Conservation (phyloP, 2,797 vertebrate genomes). For the Poliocrania exsul region DNA sequence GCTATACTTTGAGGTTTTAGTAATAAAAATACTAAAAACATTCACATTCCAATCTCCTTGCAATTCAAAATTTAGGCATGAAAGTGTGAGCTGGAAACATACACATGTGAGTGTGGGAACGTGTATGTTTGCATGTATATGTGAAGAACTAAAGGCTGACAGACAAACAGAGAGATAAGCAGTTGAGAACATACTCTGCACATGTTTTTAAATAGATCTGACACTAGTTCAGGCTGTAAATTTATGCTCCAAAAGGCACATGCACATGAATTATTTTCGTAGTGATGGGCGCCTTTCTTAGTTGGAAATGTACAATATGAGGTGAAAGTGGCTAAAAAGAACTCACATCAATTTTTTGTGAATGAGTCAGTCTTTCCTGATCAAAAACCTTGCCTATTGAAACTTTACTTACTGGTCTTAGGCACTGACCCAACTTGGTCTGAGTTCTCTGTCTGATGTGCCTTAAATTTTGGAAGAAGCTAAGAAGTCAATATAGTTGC, state of each 20-base stretch:
- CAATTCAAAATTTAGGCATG: not conserved
- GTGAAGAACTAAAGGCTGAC: not conserved
- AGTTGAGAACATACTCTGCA: not conserved
- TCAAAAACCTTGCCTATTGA: not conserved
- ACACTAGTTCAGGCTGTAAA: not conserved
- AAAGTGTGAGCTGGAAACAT: not conserved
- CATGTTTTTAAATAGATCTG: not conserved
- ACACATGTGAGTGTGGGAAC: not conserved
- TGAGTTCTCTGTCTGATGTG: not conserved
- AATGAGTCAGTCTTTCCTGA: not conserved
- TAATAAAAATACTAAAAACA: not conserved
- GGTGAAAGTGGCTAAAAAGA: not conserved
- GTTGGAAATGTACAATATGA: not conserved
- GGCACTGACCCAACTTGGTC: not conserved
- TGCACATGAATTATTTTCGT: not conserved
- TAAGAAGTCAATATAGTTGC: not conserved
- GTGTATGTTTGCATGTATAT: no score
- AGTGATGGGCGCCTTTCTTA: not conserved
- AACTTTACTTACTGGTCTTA: not conserved
- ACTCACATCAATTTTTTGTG: not conserved
- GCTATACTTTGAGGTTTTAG: not conserved
- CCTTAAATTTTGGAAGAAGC: not conserved
- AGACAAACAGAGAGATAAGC: not conserved
- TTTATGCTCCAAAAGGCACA: not conserved
- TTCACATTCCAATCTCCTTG: not conserved